Evolutionary conservation across 2,888 invertebrate species (phyloP), one percentile per base, ranked within the genome.

Genomic region (Pristionchus japonicus): DNA sequence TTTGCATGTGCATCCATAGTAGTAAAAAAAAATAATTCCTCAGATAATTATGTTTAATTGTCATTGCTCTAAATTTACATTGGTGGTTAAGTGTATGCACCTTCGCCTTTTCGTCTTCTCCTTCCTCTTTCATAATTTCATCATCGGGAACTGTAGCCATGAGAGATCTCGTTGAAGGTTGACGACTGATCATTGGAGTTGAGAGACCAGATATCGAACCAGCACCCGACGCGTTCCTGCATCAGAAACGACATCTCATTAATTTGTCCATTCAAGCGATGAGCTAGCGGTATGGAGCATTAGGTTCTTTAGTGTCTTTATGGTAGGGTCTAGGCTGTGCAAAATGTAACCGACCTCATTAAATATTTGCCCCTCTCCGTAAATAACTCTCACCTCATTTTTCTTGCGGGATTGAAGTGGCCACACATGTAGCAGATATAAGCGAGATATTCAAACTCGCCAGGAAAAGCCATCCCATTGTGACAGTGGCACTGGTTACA

Each of bases 401-500:
- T 90, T 84, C 90, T 91, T 0, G 92, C 90, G n/a, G 90, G 90
- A 88, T 93, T 93, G 87, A 92, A 89, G 31, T 90, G 89, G 9
- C 90, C 90, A 88, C 93, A 93, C 67, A 91, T 89, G 84, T 90
- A 94, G 88, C 93, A 99, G 86, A 96, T 96, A 95, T 97, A 99
- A 80, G 97, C 97, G 86, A 96, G 95, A 93, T 95, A 96, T 93
- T 96, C 96, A 95, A 96, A 97, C 93, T 97, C 96, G 93, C 97
- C 96, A 91, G 96, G 96, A 20, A 96, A 95, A 2, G 96, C 96
- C 96, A 97, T 96, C 96, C 99, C 99, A 95, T 99, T 99, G 95
- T 99, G 99, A 27, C 97, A 96, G 91, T 96, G 96, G 95, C 99
- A 99, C 91, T 97, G 96, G 64, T 96, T 96, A 95, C 99, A 99